Percentiles rank a stretch among this genome's conserved stretches.
phyloP scores from a whole-genome alignment of 2,888 invertebrate genomes.

The Aproaerema taeniolella region DNA sequence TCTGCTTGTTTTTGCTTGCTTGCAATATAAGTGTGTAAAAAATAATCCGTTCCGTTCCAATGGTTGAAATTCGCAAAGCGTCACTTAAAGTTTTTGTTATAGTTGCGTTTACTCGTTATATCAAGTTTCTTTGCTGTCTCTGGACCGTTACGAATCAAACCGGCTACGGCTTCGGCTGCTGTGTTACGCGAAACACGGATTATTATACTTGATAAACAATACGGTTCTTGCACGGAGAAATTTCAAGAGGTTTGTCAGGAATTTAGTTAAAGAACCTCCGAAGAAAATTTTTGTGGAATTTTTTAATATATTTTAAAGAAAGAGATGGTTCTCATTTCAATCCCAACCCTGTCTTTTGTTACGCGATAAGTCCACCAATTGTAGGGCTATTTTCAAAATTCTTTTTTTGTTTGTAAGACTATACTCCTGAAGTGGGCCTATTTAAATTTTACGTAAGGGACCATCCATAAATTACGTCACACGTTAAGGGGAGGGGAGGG shows the following conservation, averaged over 20 bases:
- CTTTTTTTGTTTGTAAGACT: too few species aligned
- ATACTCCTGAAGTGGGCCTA: too few species aligned
- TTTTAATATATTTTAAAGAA: background rate
- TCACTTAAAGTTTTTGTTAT: conserved; percentile 19
- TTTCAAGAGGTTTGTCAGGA: background rate
- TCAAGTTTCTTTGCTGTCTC: conserved; percentile 23
- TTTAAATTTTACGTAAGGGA: too few species aligned
- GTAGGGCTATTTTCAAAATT: too few species aligned
- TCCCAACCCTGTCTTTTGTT: too few species aligned
- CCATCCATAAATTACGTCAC: too few species aligned
- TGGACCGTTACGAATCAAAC: conserved; percentile 38
- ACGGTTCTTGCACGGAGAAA: conserved; percentile 15
- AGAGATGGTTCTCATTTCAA: too few species aligned
- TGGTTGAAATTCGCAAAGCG: conserved; percentile 2
- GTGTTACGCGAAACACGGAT: conserved; percentile 25
- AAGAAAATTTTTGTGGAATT: background rate
- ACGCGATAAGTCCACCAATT: too few species aligned
- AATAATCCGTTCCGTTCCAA: too few species aligned
- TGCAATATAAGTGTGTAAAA: too few species aligned
- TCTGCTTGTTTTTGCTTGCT: too few species aligned
- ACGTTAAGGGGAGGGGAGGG: too few species aligned
- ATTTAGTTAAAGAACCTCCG: background rate
- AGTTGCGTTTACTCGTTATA: conserved; percentile 25
- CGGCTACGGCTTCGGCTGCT: conserved; percentile 38
- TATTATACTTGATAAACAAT: conserved; percentile 19